Evolutionary conservation across 2,113 vertebrate species (phyloP), one percentile per base, ranked within the genome.

Genomic region (Crotalus horridus): DNA sequence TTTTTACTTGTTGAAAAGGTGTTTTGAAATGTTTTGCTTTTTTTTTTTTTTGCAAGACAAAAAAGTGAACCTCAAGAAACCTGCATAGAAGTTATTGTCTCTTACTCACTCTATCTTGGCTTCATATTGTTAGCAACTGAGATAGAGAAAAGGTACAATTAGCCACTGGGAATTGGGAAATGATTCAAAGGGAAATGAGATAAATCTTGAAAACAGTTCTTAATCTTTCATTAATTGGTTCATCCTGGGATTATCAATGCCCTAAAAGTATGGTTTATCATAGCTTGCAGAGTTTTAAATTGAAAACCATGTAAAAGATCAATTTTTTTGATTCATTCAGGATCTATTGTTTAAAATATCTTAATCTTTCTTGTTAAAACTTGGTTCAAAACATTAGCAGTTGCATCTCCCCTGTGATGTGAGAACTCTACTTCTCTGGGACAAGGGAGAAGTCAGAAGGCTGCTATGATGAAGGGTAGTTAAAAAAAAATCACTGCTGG

Each of bases 181-280:
- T 21, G 33, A 81, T 81, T 81, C 74, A 85, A 85, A n/a, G 55
- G 39, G 46, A 61, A n/a, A 93, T 51, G 48, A 51, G 88, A 59
- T 85, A 21, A 61, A 54, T 53, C 46, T 74, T 48, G 24, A 61
- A 43, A 90, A 24, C 12, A 23, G 1, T 7, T 12, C 58, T 24
- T 51, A 58, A 86, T 81, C 29, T 90, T 89, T 93, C 55, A 93
- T 90, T 61, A 93, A 93, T 53, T 39, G 6, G 39, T 61, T 90
- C 54, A 59, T 54, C 58, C 29, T 61, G 46, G 74, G 81, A 51
- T 39, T 93, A 90, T 59, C 46, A 86, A 21, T 51, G 1, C 4
- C 74, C 56, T 59, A 64, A 86, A 58, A 55, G 74, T 87, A 12
- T 48, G 20, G 3, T 93, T 90, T 86, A 39, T n/a, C 56, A 64